These are phyloP conservation scores for Lysandra bellargus DNA, from an alignment of 2,888 invertebrate genomes.

Conservation along the genomic window DNA sequence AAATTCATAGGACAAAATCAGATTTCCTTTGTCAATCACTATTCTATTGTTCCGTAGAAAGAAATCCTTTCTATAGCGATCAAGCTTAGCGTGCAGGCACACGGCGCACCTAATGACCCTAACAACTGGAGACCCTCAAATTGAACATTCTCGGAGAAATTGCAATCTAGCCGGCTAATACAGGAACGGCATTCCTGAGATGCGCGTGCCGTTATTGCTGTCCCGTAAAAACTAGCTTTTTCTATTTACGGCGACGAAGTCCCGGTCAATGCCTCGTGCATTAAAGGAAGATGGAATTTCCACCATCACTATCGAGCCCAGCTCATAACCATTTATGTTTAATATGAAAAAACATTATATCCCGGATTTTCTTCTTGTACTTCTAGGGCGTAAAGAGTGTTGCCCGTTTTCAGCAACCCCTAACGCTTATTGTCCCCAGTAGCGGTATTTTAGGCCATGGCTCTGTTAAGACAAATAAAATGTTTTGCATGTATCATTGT, in stretches of 20 bases:
- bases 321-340: background rate
- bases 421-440: no score
- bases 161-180: background rate
- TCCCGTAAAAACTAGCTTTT: constrained; percentile 29
- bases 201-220: constrained; percentile 17
- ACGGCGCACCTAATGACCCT: background rate
- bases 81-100: no score
- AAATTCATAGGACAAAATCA: no score
- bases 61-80: no score
- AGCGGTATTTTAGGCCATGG: no score
- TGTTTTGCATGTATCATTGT: no score
- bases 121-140: background rate
- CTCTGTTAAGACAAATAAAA: no score
- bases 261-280: constrained; percentile 13
- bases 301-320: background rate
- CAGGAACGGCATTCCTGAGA: constrained; percentile 8
- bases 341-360: background rate
- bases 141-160: constrained; percentile 1
- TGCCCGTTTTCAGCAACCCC: no score
- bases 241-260: constrained; percentile 28
- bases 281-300: constrained; percentile 7
- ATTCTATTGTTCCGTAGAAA: no score
- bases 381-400: background rate
- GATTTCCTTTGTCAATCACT: no score
- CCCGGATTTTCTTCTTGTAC: background rate